Base-by-base conservation (phyloP, 2,797 vertebrate genomes). In the Pachyuromys duprasi region DNA sequence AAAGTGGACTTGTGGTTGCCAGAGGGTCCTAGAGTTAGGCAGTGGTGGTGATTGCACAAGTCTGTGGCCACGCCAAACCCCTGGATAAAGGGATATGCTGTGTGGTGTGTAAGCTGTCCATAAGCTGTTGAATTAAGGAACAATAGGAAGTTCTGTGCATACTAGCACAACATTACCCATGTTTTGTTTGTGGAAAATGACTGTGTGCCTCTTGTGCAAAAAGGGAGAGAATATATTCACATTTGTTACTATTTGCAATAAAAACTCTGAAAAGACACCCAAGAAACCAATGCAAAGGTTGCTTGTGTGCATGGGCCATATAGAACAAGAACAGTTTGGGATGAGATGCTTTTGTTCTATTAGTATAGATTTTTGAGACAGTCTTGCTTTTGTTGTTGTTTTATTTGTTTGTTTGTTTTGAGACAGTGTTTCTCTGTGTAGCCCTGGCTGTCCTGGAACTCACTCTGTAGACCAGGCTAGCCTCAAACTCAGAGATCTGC, bases 221-320 rank as follows among this genome's bases (percentile, higher is more conserved):
- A 70, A 84, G n/a, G 45, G 31, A 55, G 55, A 57, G 17, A 18
- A 57, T 26, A 55, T 8, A 33, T 20, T 60, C 18, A 36, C 42
- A 63, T 76, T 84, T 86, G 45, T 89, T 95, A 91, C n/a, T 84
- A 89, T 91, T 80, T 93, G n/a, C 72, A 22, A 83, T 91, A 89
- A 87, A 91, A 89, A 67, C 79, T 84, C 90, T 89, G 57, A 80
- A 89, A 89, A 49, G 9, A 42, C 74, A 62, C 20, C 88, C 12
- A 76, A 57, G 60, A 76, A 91, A 60, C 20, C 55, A 72, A 36
- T 62, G 78, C 53, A 88, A 89, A 8, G 42, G 8, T 86, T 86
- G 36, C 67, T 20, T 76, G 18, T 65, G 26, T 63, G 60, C 17
- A 5, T 62, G 39, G 24, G 42, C 42, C 5, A 26, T 62, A n/a